These are phyloP conservation scores for Odontocolon sp. DNA, from an alignment of 2,888 invertebrate genomes.

Conservation along the genomic window DNA sequence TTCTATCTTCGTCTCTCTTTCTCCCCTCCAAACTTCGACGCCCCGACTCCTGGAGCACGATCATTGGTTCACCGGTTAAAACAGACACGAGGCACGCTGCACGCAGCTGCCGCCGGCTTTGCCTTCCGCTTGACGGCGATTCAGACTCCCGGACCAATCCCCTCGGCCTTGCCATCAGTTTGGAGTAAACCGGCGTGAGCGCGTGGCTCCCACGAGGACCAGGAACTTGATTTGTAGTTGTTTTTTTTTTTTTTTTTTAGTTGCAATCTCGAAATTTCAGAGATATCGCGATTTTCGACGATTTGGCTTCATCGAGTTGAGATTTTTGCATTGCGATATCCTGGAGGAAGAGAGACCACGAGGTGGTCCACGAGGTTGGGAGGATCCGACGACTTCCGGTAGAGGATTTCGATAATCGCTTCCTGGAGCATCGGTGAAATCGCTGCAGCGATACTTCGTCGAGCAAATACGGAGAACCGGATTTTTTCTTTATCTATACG, in stretches of 20 bases:
- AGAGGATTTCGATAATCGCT: too few relatives aligned
- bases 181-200: slow-evolving; percentile 37
- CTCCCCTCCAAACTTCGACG: slow-evolving; percentile 63
- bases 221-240: slow-evolving; percentile 5
- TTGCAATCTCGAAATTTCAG: not conserved
- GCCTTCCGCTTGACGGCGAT: slow-evolving; percentile 48
- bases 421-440: too few relatives aligned
- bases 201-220: slow-evolving; percentile 51
- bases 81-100: slow-evolving; percentile 72
- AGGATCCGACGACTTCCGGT: too few relatives aligned
- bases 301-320: too few relatives aligned
- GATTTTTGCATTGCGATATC: too few relatives aligned
- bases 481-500: too few relatives aligned
- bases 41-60: slow-evolving; percentile 68
- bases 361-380: too few relatives aligned
- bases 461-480: too few relatives aligned
- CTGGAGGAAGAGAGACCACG: too few relatives aligned
- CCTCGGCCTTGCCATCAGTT: slow-evolving; percentile 26
- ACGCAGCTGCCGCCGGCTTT: slow-evolving; percentile 66
- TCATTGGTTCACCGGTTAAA: slow-evolving; percentile 78
- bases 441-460: too few relatives aligned
- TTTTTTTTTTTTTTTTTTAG: not conserved
- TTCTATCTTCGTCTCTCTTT: slow-evolving; percentile 62
- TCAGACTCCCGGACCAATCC: slow-evolving; percentile 50
- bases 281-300: not conserved